A percentile compares a stretch with the other conserved stretches of the same genome.
These are phyloP conservation scores for Tetranychus piercei DNA, from an alignment of 2,888 invertebrate genomes.

Conservation along the genomic window DNA sequence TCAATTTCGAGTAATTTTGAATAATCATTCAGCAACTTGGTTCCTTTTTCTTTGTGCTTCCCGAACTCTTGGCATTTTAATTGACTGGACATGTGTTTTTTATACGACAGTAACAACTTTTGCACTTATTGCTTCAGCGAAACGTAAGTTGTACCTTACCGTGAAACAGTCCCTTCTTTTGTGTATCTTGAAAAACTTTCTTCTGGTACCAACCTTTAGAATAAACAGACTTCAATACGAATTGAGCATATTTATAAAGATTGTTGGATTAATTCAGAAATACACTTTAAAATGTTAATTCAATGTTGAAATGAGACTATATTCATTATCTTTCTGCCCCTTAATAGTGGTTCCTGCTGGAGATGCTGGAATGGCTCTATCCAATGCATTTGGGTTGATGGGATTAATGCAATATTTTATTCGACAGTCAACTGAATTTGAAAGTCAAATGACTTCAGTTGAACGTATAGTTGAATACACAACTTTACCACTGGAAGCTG, in stretches of 20 bases:
- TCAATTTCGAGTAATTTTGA: slow-evolving; percentile 35
- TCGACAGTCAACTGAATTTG: slow-evolving; percentile 38
- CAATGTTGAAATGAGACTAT: background rate
- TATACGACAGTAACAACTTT: slow-evolving; percentile 70
- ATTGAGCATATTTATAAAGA: too few species aligned
- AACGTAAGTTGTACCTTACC: background rate
- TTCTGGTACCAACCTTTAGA: slow-evolving; percentile 11
- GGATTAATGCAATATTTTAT: background rate
- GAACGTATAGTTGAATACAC: slow-evolving; percentile 65
- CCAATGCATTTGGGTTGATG: background rate
- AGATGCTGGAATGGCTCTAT: background rate
- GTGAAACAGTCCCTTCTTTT: too few species aligned
- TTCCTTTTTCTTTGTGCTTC: slow-evolving; percentile 71
- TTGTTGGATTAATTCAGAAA: slow-evolving; percentile 37
- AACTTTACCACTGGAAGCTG: slow-evolving; percentile 50
- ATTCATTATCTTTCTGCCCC: background rate
- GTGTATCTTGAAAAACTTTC: background rate
- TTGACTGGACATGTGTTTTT: slow-evolving; percentile 67
- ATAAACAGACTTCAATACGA: too few species aligned
- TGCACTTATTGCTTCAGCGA: background rate
- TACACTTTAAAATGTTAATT: too few species aligned
- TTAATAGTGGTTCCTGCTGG: background rate
- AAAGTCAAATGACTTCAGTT: slow-evolving; percentile 40
- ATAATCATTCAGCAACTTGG: slow-evolving; percentile 74
- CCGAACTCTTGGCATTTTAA: slow-evolving; percentile 78